Evolutionary conservation across 2,888 invertebrate genomes (phyloP).

Genomic region (Apamea monoglypha): DNA sequence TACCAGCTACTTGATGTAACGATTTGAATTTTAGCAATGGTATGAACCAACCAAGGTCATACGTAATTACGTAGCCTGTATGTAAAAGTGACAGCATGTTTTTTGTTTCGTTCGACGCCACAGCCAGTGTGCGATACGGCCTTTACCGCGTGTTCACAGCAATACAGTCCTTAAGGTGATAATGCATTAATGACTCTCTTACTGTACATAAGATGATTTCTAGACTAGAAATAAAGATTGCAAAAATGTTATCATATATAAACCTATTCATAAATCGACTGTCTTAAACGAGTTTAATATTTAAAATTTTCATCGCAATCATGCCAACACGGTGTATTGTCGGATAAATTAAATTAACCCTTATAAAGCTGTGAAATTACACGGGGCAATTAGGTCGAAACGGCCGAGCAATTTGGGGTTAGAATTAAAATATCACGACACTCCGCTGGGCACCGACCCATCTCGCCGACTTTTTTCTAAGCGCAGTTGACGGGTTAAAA

Average conservation of each 20-base stretch:
- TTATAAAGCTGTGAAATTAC: slow-evolving; percentile 81
- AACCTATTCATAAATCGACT: slow-evolving; percentile 33
- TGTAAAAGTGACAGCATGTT: too few species aligned
- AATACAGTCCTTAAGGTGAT: too few species aligned
- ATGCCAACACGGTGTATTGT: slow-evolving; percentile 73
- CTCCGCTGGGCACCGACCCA: slow-evolving; percentile 63
- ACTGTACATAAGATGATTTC: not conserved
- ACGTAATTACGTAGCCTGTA: too few species aligned
- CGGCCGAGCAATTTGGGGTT: slow-evolving; percentile 78
- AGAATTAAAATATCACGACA: slow-evolving; percentile 80
- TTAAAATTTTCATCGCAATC: slow-evolving; percentile 66
- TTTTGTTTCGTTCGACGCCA: too few species aligned
- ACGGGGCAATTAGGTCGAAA: slow-evolving; percentile 81
- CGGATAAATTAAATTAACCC: slow-evolving; percentile 82
- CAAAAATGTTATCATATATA: slow-evolving; percentile 7
- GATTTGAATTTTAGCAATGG: too few species aligned
- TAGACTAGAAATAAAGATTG: not conserved
- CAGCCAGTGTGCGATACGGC: too few species aligned
- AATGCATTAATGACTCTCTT: too few species aligned
- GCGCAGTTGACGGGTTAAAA: slow-evolving; percentile 67
- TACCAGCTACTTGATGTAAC: too few species aligned
- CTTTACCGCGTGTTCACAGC: too few species aligned
- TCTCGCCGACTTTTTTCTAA: slow-evolving; percentile 70
- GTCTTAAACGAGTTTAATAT: slow-evolving; percentile 51
- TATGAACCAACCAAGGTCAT: too few species aligned